Base-by-base conservation (phyloP, 2,888 invertebrate species). In the Ennomos fuscantarius region DNA sequence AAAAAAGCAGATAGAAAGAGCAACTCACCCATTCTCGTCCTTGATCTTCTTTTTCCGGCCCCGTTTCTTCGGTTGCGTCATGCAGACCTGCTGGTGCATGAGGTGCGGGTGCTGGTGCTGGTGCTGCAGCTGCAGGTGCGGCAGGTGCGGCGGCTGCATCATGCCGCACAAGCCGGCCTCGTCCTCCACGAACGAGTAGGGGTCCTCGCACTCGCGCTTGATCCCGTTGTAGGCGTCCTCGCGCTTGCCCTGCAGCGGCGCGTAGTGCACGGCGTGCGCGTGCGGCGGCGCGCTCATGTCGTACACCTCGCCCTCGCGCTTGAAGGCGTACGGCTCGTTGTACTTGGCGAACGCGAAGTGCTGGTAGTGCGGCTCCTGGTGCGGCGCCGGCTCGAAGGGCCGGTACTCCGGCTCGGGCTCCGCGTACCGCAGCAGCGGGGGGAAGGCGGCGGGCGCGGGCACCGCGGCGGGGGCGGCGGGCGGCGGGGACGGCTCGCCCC, bases 101-200 rank as follows among this genome's bases (percentile, higher is more conserved):
- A 85, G 76, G 70, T 89, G 87, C 56, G 73, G 67, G 60, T 81
- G 82, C 60, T 75, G 78, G 46, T 82, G 82, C 62, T 77, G 79
- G 73, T 93, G 92, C 73, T 76, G 79, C 61, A 77, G 79, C 72
- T 87, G 76, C 67, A 73, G 68, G 63, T 73, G 77, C 68, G 74
- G 78, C 63, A 24, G 24, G 24, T 73, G 76, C 55, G 72, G 77
- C 72, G 76, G 89, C 72, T 90, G 89, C 72, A 93, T 86, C 79
- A 94, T 93, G 48, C 92, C 89, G 78, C 93, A 92, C 92, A 94
- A 93, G 24, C 24, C 24, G 53, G 93, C 92, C 69, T 96, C 96
- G 78, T 97, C 97, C 82, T 96, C 96, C 65, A 97, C 96, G 87
- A 97, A 97, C 77, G 96, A 96, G 85, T 97, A 97, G 2, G 97